Base-by-base conservation (phyloP, 2,888 invertebrate species). In the Miltochrista miniata region DNA sequence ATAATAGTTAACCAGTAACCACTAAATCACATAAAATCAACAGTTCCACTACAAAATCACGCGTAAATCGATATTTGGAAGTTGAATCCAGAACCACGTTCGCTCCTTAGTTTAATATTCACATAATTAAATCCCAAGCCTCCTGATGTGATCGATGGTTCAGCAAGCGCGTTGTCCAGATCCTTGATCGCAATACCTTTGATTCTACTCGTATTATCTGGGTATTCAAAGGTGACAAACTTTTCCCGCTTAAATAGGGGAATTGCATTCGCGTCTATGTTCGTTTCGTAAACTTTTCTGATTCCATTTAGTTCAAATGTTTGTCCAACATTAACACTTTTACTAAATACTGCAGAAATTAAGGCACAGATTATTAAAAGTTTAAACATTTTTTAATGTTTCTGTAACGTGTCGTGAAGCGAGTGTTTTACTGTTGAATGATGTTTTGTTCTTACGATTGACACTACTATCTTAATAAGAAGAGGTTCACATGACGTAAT, bases 151-250 rank as follows among this genome's bases (percentile, higher is more conserved):
- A 92, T 88, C 0, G 90, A 78, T 0, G 91, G 80, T 44, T 87
- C 80, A 0, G 90, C 84, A 2, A 80, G 41, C 0, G 81, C 83
- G 53, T 89, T 86, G 1, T 90, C 87, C 70, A 87, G 34, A 33
- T 91, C 91, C 34, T 81, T 83, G 9, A 91, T 87, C 1, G 87
- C 83, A 0, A 91, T 85, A 0, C 91, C 91, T 58, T 90, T 90
- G 2, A 91, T 90, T 53, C 72, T 85, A n/a, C n/a, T n/a, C n/a
- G n/a, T n/a, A n/a, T n/a, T n/a, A 68, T 42, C 45, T 14, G 80
- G 76, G 46, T 85, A 83, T 43, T 85, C 82, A 33, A 84, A 87
- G 5, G 56, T 59, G 0, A 87, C 54, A n/a, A 79, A 82, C 14
- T 87, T 70, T 12, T 81, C 83, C 0, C 87, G 56, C 29, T 85